Evolutionary conservation across 2,113 vertebrate genomes (phyloP), one percentile per base, ranked within the genome.

Genomic region (Tretioscincus oriximinensis): DNA sequence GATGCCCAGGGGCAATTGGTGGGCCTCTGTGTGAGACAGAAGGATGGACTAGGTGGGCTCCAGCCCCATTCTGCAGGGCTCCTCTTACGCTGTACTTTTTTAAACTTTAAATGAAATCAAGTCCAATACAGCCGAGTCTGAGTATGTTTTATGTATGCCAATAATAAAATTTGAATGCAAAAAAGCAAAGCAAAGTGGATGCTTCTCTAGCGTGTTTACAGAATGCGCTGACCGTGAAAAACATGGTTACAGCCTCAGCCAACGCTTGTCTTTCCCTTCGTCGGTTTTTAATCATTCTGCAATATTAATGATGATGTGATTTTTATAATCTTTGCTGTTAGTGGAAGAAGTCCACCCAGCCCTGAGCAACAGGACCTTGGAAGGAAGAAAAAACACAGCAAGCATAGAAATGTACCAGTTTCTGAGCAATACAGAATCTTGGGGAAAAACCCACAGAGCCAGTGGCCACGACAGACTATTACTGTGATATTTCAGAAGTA

Each of bases 271-370:
- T 69, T 26, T 28, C 85, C 61, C 77, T 76, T 73, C 51, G 84
- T 81, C 87, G 80, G n/a, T 77, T 64, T 41, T 58, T 69, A 85
- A 80, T 29, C 82, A 89, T 21, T 80, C 86, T 80, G 86, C 64
- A 74, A 16, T 88, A 76, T 80, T 91, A 86, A 88, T 2, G 82
- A 87, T 54, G 4, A 84, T 73, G 87, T 31, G 73, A 70, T 81
- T 92, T 90, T 88, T 69, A 84, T 51, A 75, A 65, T 41, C 77
- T 63, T 61, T 64, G 65, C 77, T 81, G 76, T 90, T 82, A 92
- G 81, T 63, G 20, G 88, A 84, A 84, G 70, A 85, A 90, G 84
- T 16, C 31, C 26, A 81, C 73, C 80, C 2, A 73, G 76, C 80
- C 75, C 82, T 28, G 24, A 81, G 84, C 80, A 73, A 80, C 2